A percentile compares a stretch with the other conserved stretches of the same genome.
Evolutionary conservation across 2,888 invertebrate species (phyloP).

Genomic region (Drosophila neutralis): DNA sequence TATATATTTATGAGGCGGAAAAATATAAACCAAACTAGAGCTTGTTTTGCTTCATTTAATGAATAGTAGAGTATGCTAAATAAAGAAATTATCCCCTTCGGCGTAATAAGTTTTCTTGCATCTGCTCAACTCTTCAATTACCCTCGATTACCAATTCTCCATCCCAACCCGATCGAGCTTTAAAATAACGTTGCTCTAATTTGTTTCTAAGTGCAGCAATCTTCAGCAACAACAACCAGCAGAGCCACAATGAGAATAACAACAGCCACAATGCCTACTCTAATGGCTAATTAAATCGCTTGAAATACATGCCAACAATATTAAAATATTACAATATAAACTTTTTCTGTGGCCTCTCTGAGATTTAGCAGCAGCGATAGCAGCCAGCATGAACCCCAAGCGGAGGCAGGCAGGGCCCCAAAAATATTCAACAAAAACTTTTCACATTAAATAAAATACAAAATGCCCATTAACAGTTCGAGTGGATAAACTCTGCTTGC

Average conservation of each 20-base stretch:
- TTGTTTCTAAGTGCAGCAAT: slow-evolving; percentile 74
- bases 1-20: rapidly evolving
- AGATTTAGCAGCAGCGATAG: slow-evolving; percentile 59
- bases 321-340: slow-evolving; percentile 80
- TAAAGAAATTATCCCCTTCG: neutral
- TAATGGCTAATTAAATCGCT: slow-evolving; percentile 80
- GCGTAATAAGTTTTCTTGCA: neutral
- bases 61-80: too few species aligned
- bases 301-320: slow-evolving; percentile 77
- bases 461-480: slow-evolving; percentile 82
- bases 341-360: slow-evolving; percentile 54
- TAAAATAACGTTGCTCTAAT: slow-evolving; percentile 64
- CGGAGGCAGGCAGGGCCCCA: slow-evolving; percentile 37
- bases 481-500: slow-evolving; percentile 80
- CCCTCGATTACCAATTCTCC: neutral
- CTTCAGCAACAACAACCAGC: slow-evolving; percentile 18
- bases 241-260: slow-evolving; percentile 7
- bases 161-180: slow-evolving; percentile 16
- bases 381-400: slow-evolving; percentile 15
- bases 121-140: slow-evolving; percentile 15
- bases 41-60: neutral
- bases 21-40: neutral
- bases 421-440: slow-evolving; percentile 76
- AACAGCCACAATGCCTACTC: slow-evolving; percentile 38
- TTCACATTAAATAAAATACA: slow-evolving; percentile 82